A percentile compares a stretch with the other conserved stretches of the same genome.
These are phyloP conservation scores for Ceratosolen fusciceps DNA, from an alignment of 1,140 invertebrate genomes.

Conservation along the genomic window DNA sequence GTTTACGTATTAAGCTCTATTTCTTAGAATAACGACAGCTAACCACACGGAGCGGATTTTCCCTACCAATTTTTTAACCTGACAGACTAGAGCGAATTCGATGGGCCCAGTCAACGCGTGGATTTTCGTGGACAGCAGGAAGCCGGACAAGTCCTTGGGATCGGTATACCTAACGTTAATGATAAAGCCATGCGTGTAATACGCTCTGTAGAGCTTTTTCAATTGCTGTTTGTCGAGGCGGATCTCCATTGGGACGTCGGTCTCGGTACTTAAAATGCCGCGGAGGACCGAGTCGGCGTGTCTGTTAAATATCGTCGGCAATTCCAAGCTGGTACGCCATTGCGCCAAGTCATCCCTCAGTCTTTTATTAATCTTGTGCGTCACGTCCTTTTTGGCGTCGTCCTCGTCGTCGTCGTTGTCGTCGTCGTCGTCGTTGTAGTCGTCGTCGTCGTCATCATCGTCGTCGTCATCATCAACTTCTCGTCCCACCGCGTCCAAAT, in stretches of 20 bases:
- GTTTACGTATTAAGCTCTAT: constrained; percentile 47
- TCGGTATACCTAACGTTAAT: constrained; percentile 60
- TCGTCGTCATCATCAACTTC: no score
- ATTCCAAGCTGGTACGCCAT: constrained; percentile 59
- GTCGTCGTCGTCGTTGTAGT: no score
- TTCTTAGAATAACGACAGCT: constrained; percentile 62
- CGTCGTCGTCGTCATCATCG: no score
- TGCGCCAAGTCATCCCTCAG: constrained; percentile 61
- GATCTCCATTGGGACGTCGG: constrained; percentile 51
- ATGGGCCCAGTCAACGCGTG: constrained; percentile 64
- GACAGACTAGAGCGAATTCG: constrained; percentile 65
- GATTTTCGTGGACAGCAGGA: constrained; percentile 62
- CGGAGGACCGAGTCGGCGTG: constrained; percentile 62
- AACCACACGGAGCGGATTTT: constrained; percentile 66
- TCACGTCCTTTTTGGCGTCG: constrained; percentile 46
- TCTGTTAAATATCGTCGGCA: constrained; percentile 64
- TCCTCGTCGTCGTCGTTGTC: no score
- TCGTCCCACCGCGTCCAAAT: constrained; percentile 50
- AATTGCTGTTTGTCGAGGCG: constrained; percentile 64
- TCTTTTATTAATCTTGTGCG: constrained; percentile 58
- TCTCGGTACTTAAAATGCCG: constrained; percentile 56
- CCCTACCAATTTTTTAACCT: constrained; percentile 61
- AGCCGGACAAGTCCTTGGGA: constrained; percentile 59
- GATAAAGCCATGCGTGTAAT: constrained; percentile 66
- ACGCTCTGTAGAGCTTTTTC: constrained; percentile 64